Conservation (phyloP, 2,113 vertebrate species). For the Excalfactoria chinensis region DNA sequence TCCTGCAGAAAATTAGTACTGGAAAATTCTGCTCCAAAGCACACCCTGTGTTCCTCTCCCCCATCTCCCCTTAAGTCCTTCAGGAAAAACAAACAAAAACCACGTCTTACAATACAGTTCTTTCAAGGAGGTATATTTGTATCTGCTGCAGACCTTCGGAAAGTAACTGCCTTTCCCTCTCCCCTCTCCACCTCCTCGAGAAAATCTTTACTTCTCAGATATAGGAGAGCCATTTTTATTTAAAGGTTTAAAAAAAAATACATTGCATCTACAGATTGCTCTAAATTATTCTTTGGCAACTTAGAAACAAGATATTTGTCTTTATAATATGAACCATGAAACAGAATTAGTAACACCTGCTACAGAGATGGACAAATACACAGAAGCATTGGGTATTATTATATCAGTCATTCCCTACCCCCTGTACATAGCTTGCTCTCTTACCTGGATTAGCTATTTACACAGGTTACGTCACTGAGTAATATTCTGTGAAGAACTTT, state of each 20-base stretch:
- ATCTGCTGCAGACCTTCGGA: neutral
- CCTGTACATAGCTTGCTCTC: neutral
- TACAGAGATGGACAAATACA: neutral
- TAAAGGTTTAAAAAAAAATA: neutral
- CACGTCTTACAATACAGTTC: neutral
- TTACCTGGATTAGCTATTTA: constrained; percentile 22
- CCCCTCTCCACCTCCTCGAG: neutral
- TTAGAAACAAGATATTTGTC: neutral
- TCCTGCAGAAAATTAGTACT: neutral
- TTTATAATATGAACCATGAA: neutral
- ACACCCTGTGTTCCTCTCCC: neutral
- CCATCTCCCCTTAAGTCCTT: neutral
- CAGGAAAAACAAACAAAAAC: neutral
- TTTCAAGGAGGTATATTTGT: neutral
- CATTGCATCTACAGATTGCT: neutral
- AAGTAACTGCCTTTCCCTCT: neutral
- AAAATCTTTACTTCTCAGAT: neutral
- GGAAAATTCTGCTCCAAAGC: neutral
- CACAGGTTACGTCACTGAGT: neutral
- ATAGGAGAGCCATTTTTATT: neutral
- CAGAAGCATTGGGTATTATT: neutral
- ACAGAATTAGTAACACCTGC: neutral
- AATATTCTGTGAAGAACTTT: constrained; percentile 8
- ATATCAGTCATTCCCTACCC: neutral
- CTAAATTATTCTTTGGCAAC: neutral